Evolutionary conservation across 92 coral and sea anemone genomes (phyloP).

Genomic region (Epizoanthus ramosus): DNA sequence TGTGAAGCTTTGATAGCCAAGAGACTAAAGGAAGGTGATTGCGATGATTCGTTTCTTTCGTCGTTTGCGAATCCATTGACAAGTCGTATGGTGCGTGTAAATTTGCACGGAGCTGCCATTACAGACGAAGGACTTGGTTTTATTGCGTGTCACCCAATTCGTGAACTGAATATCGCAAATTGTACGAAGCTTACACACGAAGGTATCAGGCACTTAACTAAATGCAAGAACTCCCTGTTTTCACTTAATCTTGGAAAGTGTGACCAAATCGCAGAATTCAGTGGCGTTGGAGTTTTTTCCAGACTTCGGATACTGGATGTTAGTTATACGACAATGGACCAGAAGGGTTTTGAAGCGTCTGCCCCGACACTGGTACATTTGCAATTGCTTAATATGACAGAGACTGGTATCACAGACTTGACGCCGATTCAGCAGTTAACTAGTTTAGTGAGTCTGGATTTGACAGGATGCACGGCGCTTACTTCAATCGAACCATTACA

Average conservation of each 20-base stretch:
- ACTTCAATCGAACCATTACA: constrained; percentile 62
- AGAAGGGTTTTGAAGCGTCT: constrained; percentile 53
- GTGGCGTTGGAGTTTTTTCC: constrained; percentile 54
- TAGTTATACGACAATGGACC: constrained; percentile 61
- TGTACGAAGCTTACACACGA: constrained; percentile 62
- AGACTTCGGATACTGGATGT: constrained; percentile 69
- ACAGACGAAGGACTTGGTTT: constrained; percentile 71
- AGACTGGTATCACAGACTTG: constrained; percentile 62
- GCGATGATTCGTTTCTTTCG: constrained; percentile 75
- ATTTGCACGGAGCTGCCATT: constrained; percentile 63
- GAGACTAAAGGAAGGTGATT: constrained; percentile 72
- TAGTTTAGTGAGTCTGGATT: constrained; percentile 64
- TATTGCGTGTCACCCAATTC: constrained; percentile 70
- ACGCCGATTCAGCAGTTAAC: constrained; percentile 62
- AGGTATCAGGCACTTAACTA: constrained; percentile 58
- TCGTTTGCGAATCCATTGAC: constrained; percentile 69
- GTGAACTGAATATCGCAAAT: constrained; percentile 75
- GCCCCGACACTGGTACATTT: constrained; percentile 50
- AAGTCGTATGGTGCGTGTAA: constrained; percentile 73
- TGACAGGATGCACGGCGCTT: constrained; percentile 65
- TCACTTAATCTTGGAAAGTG: constrained; percentile 69
- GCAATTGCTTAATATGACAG: constrained; percentile 55
- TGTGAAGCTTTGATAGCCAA: constrained; percentile 80
- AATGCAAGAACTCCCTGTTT: constrained; percentile 67
- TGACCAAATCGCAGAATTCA: constrained; percentile 49